Evolutionary conservation across 2,113 vertebrate species (phyloP).

Genomic region (Callocephalon fimbriatum): DNA sequence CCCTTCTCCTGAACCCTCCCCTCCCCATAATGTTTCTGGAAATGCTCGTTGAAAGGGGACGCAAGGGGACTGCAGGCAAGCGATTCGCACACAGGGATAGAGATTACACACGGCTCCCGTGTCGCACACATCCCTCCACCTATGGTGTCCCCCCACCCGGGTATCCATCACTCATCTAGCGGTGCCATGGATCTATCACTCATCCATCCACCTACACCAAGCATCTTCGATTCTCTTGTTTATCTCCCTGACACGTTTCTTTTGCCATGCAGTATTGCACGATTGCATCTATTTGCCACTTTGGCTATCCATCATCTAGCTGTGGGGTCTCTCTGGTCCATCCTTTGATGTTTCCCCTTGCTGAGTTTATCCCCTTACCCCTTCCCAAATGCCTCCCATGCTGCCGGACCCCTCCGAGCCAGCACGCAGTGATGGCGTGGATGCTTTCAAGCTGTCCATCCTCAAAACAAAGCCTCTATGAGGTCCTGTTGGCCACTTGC

Average conservation of each 20-base stretch:
- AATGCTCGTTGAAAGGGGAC: not conserved
- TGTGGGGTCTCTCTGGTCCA: not conserved
- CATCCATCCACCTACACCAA: not conserved
- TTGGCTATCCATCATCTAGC: not conserved
- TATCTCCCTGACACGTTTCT: not conserved
- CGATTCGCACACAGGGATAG: not conserved
- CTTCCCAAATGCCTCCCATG: not conserved
- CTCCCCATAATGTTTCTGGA: not conserved
- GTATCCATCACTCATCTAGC: not conserved
- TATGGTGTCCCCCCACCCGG: accelerated
- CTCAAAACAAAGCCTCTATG: not conserved
- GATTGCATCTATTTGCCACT: not conserved
- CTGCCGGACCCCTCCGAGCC: accelerated
- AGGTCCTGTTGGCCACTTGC: not conserved
- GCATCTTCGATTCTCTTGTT: not conserved
- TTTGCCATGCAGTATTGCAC: not conserved
- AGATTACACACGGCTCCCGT: accelerated
- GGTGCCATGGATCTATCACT: not conserved
- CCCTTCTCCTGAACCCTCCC: accelerated
- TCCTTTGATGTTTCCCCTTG: not conserved
- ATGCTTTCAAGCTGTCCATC: not conserved
- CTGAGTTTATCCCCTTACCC: not conserved
- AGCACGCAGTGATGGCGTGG: not conserved
- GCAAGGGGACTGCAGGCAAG: not conserved
- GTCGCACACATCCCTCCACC: not conserved